Base-by-base conservation (phyloP, 2,113 vertebrate genomes). In the Campylorhamphus procurvoides region DNA sequence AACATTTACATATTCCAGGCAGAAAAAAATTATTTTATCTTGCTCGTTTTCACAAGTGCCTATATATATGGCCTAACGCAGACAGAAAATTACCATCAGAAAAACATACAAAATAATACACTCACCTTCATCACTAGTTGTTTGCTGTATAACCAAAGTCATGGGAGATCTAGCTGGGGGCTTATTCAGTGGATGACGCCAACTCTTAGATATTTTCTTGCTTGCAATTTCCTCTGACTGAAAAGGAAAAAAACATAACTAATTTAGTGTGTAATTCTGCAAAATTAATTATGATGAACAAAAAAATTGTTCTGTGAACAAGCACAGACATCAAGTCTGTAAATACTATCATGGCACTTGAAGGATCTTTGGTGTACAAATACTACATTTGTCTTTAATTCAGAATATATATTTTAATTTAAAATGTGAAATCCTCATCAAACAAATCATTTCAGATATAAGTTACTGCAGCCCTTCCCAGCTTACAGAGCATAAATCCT, bases 71-170 rank as follows among this genome's bases (percentile, higher is more conserved):
- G 20, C 50, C 49, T 76, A 44, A 71, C 12, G 84, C 28, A 55
- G 33, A 50, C 29, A 76, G 40, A 60, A 56, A 67, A 33, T 39
- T 12, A 42, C 77, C 11, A 29, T 44, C 19, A 42, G 19, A 82
- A 62, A 85, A 53, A 62, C 10, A 1, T 44, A 35, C 35, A 88
- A 39, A 79, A 87, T 29, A 25, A 9, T 44, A 64, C 4, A 68
- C 98, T 96, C 91, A 99, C 99, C 99, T 96, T 99, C 99, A 74
- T 99, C 99, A 83, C 98, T 99, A 81, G 91, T 71, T 63, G 97
- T 94, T 92, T 99, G 99, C 59, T 99, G 99, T 94, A 99, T 99
- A 90, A 99, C 99, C 25, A 99, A 96, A 35, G 98, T 99, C 97
- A 99, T 98, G 62, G 98, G 98, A 46, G 99, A 99, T 93, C 99